These are phyloP conservation scores for Ameiurus melas DNA, from an alignment of 2,113 vertebrate species.

Conservation along the genomic window DNA sequence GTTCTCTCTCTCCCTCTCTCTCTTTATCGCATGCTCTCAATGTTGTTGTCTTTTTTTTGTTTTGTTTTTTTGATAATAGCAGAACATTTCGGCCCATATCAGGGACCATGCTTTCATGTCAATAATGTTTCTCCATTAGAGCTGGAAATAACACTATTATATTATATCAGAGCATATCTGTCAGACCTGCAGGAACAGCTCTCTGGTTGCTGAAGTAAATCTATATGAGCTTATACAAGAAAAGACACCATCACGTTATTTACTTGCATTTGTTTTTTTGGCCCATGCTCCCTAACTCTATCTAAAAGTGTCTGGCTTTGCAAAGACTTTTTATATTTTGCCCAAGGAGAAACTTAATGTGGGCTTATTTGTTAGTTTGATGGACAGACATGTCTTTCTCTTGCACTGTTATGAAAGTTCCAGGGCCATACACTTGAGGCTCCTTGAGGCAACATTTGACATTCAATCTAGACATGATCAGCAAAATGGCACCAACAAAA, in stretches of 20 bases:
- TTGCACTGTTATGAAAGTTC: neutral
- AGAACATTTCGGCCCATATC: conserved; percentile 48
- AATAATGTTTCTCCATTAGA: conserved; percentile 54
- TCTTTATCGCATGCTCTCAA: neutral
- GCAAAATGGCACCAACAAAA: conserved; percentile 1
- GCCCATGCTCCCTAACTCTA: neutral
- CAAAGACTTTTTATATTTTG: conserved; percentile 20
- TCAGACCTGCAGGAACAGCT: conserved; percentile 24
- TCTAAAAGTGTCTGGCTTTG: conserved; percentile 5
- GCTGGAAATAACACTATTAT: conserved; percentile 53
- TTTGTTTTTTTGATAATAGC: conserved; percentile 49
- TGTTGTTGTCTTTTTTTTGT: too few species aligned
- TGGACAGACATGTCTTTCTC: conserved; percentile 7
- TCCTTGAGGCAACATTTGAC: conserved; percentile 2
- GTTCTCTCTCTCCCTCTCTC: neutral
- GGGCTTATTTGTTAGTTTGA: conserved; percentile 27
- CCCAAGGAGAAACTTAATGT: neutral
- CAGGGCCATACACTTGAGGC: neutral
- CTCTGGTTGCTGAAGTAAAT: conserved; percentile 26
- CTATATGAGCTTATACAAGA: conserved; percentile 15
- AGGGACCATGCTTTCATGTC: conserved; percentile 45
- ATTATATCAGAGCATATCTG: conserved; percentile 42
- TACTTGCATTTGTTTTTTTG: conserved; percentile 17
- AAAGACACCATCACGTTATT: conserved; percentile 4
- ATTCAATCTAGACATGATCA: neutral